Conservation (phyloP, 2,113 vertebrate genomes). For the Furnarius figulus region DNA sequence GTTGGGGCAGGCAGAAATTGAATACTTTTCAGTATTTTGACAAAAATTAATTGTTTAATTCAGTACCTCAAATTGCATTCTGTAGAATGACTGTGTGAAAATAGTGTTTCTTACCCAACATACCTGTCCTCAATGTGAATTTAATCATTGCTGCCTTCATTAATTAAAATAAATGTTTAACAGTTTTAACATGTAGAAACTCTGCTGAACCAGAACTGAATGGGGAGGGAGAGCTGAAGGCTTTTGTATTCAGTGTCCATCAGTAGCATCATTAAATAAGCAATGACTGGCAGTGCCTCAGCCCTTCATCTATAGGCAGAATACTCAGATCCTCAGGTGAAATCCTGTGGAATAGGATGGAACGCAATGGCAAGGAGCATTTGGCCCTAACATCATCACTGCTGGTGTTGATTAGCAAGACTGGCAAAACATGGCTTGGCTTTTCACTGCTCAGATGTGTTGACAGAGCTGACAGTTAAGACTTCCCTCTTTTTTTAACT, state of each 20-base stretch:
- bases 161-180: neutral
- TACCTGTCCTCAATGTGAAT: neutral
- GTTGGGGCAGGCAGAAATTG: neutral
- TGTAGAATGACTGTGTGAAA: neutral
- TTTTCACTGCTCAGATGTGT: constrained; percentile 8
- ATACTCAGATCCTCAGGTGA: neutral
- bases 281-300: neutral
- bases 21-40: neutral
- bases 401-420: neutral
- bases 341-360: neutral
- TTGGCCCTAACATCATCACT: rapidly evolving
- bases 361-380: neutral
- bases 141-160: neutral
- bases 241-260: neutral
- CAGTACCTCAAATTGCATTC: neutral
- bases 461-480: constrained; percentile 50
- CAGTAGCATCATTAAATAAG: neutral
- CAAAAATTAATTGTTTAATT: neutral
- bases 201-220: neutral
- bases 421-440: constrained; percentile 6
- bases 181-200: neutral
- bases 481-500: constrained; percentile 51
- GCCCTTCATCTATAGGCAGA: neutral
- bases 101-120: rapidly evolving
- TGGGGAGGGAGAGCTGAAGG: neutral